Base-by-base conservation (phyloP, 2,888 invertebrate species). In the Apamea sordens region DNA sequence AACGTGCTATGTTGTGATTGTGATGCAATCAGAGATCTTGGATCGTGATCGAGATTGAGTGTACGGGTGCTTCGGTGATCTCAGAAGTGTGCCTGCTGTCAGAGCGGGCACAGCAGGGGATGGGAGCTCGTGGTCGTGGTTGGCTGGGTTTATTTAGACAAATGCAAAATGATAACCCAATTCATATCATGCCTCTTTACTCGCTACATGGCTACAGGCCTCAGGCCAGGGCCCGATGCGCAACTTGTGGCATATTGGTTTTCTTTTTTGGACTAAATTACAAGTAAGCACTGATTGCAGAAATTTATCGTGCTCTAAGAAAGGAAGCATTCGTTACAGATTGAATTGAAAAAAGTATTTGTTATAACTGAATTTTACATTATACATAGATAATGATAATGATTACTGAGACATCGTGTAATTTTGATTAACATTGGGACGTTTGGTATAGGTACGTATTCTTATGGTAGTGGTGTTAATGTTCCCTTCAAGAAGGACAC, bases 131-230 rank as follows among this genome's bases (percentile, higher is more conserved):
- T 36, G 56, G 2, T 78, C 80, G 28, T 63, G n/a, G 13, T 10
- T 47, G 41, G 24, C 47, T 78, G 78, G 77, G 63, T 69, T 8
- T 21, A 50, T 21, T 18, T 36, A 24, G 64, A n/a, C 11, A 11
- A 47, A 68, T 47, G 11, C 10, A 21, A 68, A 47, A 21, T 68
- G 44, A 7, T 28, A 28, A 44, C 21, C 18, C 53, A 72, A 41
- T 13, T 15, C 50, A 53, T 15, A 53, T 44, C n/a, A 68, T 28
- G n/a, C 21, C 47, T 63, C 32, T 63, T 47, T 47, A 50, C 21
- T 50, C 28, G 68, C 44, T 44, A 68, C 21, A 21, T 24, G 64
- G 24, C 13, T 65, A 15, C 24, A 65, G 13, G 63, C 32, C 32
- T 32, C 63, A 21, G 63, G 4, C 63, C 21, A 21, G 32, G 11